Evolutionary conservation across 2,797 vertebrate genomes (phyloP).

Genomic region (Rhynchonycteris naso): DNA sequence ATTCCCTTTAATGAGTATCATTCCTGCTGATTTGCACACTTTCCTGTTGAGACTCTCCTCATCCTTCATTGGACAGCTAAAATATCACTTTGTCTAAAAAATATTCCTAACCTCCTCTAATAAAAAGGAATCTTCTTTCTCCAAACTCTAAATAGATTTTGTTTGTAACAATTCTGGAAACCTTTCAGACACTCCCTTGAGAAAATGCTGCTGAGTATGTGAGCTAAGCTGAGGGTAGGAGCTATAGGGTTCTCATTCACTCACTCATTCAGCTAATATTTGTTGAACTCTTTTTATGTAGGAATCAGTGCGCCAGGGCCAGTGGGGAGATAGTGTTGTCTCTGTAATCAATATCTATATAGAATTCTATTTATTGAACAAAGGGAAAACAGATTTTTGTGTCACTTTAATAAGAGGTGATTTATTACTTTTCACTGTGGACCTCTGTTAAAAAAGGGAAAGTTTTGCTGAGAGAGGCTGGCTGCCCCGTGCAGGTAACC

Average conservation of each 20-base stretch:
- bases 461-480: background rate
- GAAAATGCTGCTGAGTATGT: background rate
- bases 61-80: background rate
- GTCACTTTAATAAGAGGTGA: background rate
- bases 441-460: background rate
- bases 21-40: background rate
- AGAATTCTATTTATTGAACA: constrained; percentile 2
- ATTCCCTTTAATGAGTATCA: background rate
- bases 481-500: too few species aligned
- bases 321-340: background rate
- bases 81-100: constrained; percentile 19
- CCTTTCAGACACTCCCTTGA: background rate
- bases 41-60: background rate
- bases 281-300: background rate
- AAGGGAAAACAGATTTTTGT: background rate
- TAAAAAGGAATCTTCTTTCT: background rate
- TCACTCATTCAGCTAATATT: background rate
- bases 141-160: background rate
- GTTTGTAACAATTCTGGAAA: background rate
- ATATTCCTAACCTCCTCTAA: background rate
- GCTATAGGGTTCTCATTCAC: background rate
- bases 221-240: background rate
- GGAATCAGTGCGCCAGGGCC: background rate
- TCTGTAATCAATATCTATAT: background rate
- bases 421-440: background rate